Base-by-base conservation (phyloP, 2,113 vertebrate species). In the Albula glossodonta region DNA sequence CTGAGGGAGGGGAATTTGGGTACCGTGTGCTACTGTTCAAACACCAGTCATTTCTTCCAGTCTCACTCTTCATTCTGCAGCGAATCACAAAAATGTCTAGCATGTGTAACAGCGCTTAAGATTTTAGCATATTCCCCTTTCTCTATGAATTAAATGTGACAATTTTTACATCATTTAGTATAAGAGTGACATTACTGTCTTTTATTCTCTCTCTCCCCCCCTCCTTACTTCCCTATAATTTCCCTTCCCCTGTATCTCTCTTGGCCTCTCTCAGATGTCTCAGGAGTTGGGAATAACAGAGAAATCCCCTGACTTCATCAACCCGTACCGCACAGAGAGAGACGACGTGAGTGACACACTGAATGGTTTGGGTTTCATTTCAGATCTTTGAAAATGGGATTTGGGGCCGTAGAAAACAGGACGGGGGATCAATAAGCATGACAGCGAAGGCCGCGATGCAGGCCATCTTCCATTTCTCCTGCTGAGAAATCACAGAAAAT, bases 271-370 rank as follows among this genome's bases (percentile, higher is more conserved):
- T 2, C 93, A 99, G 98, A 99, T 99, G 98, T 97, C 98, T 87
- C 98, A 99, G 95, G 98, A 99, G 92, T 93, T 99, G 87, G 98
- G 98, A 86, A 97, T 99, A 92, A 97, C 93, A 0, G 97, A 99
- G 92, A 99, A 99, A 89, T 94, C 97, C 0, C 94, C 97, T 0
- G 96, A 99, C 94, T 99, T 99, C 87, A 96, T 93, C 85, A 99
- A 99, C 90, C 98, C 98, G 5, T 99, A 98, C 91, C 97, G 97
- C 93, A 96, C 93, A 0, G 98, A 99, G 90, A 95, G 92, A 86
- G 95, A 97, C 0, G 97, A 99, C 88, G 98, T 99, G 94, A 95
- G 95, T 94, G 78, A 31, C 51, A 83, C 48, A n/a, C 80, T n/a
- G 25, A 22, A 50, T 19, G 48, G 49, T 5, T 25, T 7, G 0